phyloP scores from a whole-genome alignment of 2,797 vertebrate genomes.

The Arctocebus calabarensis region DNA sequence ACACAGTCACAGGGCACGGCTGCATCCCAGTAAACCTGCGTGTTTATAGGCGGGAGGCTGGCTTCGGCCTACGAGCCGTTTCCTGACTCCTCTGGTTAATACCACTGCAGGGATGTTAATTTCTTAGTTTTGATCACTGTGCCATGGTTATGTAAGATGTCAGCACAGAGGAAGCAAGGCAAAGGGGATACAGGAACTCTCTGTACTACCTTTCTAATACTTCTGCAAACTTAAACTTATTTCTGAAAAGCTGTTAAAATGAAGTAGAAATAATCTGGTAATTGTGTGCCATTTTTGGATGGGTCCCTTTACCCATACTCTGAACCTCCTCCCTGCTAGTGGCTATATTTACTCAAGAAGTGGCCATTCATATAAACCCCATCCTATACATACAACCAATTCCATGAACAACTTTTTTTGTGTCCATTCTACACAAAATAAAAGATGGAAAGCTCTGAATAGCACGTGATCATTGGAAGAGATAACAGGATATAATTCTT shows the following conservation, averaged over 20 bases:
- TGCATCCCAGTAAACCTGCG: background rate
- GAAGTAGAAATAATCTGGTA: background rate
- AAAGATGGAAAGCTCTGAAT: rapidly evolving
- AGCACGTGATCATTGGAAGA: rapidly evolving
- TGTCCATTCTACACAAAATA: background rate
- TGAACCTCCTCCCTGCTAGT: rapidly evolving
- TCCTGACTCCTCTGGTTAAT: background rate
- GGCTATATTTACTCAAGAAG: background rate
- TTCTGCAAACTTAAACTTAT: background rate
- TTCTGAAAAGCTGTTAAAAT: background rate
- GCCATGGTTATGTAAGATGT: background rate
- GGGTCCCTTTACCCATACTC: background rate
- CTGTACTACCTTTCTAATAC: background rate
- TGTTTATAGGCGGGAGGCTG: background rate
- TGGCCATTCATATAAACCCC: rapidly evolving
- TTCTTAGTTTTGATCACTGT: background rate
- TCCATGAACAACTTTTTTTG: background rate
- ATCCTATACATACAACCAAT: background rate
- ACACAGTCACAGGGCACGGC: background rate
- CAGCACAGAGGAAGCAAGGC: background rate
- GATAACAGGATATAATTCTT: background rate
- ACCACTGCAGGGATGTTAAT: rapidly evolving
- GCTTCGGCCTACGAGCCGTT: background rate
- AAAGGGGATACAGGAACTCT: background rate
- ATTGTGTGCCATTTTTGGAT: background rate